Base-by-base conservation (phyloP, 1,140 invertebrate genomes). In the Drosophila orosa region DNA sequence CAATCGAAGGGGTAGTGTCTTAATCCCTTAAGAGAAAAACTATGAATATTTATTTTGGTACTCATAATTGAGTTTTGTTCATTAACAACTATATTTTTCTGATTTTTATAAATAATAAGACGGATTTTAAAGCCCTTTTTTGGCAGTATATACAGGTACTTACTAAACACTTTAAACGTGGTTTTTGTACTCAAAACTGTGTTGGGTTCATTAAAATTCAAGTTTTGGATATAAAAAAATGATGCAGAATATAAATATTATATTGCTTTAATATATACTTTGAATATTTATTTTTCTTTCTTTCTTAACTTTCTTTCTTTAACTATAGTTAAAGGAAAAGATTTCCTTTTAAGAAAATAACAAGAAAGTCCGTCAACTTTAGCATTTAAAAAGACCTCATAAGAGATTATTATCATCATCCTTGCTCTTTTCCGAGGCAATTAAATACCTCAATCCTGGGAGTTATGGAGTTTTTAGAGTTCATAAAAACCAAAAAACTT, bases 401-500 rank as follows among this genome's bases (percentile, higher is more conserved):
- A 10, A 4, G 3, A 17, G 25, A 50, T 31, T 22, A 52, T 13
- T 31, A 12, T 33, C 6, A 47, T 27, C 48, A 31, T 8, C 29
- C 7, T 52, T 7, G 12, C 29, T 15, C 7, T 13, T 25, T 47
- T 24, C 13, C 35, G 8, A 1, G 22, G 19, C 50, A 52, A 40
- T 60, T 62, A 40, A 40, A 62, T 66, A 1, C 1, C 17, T 29
- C 17, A 22, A 47, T 12, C 27, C 57, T 8, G 31, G 1, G 2
- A 48, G 25, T 48, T 48, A 48, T 19, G 31, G 2, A 62, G 27
- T 65, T 65, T 66, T 33, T 35, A 17, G 31, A 3, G 59, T 24
- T 33, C 59, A 24, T 65, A 47, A 29, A 47, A 47, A 47, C 40
- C 8, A 13, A 52, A 66, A 33, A 37, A 63, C 24, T 65, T 48